Base-by-base conservation (phyloP, 2,888 invertebrate genomes). In the Apantesis nais region DNA sequence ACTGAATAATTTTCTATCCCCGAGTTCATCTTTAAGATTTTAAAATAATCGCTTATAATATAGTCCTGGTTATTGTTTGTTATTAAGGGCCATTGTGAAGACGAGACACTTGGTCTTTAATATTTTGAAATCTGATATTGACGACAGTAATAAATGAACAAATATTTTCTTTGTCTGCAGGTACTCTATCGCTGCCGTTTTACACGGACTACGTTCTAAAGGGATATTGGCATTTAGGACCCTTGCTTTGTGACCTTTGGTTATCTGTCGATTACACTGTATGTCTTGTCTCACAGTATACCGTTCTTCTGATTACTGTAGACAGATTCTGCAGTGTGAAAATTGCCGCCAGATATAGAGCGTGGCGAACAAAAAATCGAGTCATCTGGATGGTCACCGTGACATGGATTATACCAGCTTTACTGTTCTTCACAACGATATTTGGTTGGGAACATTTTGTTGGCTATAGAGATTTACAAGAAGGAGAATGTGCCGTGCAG, bases 401-500 rank as follows among this genome's bases (percentile, higher is more conserved):
- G 62, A 99, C 99, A 0, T 99, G 99, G 99, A 98, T 99, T 69
- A 97, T 99, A 82, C 99, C 99, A 64, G 98, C 99, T 1, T 94
- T 99, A 72, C 95, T 99, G 16, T 99, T 99, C 93, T 99, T 99
- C 92, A 98, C 99, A 79, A 99, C 99, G 76, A 99, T 99, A 81
- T 99, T 99, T 88, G 99, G 99, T 62, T 99, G 99, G 99, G 99
- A 99, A 88, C 99, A 99, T 90, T 99, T 99, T 87, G 98, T 99
- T 63, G 99, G 99, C 31, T 98, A 97, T 86, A 96, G 99, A 74
- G 98, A 99, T 83, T 95, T 99, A 68, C 94, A 96, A 82, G 98
- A 98, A 22, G 98, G 98, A 2, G 97, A 98, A 91, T 99, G 99
- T 89, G 98, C 98, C 71, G 99, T 99, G 25, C 99, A 99, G 92